Evolutionary conservation across 2,113 vertebrate genomes (phyloP).

Genomic region (Oreochromis aureus): DNA sequence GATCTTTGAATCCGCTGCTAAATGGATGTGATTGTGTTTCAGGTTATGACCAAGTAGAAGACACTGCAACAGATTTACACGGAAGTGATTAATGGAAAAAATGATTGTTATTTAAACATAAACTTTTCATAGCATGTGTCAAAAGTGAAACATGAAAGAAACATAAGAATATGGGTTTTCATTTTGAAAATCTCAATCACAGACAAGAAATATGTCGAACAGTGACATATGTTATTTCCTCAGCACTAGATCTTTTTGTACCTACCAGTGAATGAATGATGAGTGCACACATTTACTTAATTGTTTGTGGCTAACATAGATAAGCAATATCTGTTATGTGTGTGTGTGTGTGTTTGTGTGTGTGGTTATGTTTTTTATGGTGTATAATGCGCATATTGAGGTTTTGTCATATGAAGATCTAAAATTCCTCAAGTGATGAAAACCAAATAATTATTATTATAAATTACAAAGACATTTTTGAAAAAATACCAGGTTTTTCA

Average conservation of each 20-base stretch:
- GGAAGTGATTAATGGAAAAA: background rate
- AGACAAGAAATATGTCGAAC: background rate
- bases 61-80: conserved; percentile 57
- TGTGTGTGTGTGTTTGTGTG: no score
- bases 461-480: background rate
- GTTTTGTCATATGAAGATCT: background rate
- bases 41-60: conserved; percentile 82
- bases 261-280: background rate
- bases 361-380: background rate
- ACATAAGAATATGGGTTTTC: background rate
- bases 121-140: background rate
- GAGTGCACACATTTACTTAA: background rate
- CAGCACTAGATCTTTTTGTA: no score
- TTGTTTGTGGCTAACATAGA: background rate
- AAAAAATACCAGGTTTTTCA: background rate
- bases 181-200: background rate
- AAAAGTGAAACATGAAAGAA: background rate
- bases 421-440: background rate
- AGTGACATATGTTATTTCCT: background rate
- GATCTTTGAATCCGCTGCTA: conserved; percentile 75
- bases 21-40: conserved; percentile 70
- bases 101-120: background rate
- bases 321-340: background rate
- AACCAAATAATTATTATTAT: accelerated
- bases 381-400: background rate